These are phyloP conservation scores for Loriculus beryllinus DNA, from an alignment of 2,797 vertebrate species.

Conservation along the genomic window DNA sequence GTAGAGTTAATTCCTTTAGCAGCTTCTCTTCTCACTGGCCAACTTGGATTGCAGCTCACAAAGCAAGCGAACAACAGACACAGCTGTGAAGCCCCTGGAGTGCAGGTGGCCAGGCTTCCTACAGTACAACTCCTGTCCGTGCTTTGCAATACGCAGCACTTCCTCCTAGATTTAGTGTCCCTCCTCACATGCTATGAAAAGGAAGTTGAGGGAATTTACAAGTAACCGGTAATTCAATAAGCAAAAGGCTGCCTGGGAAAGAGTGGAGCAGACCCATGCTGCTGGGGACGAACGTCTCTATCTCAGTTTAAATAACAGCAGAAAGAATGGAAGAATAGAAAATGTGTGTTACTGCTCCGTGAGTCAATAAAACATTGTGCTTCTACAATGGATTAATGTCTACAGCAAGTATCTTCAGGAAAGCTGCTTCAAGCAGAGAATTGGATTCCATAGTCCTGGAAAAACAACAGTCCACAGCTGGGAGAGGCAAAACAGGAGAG, in stretches of 20 bases:
- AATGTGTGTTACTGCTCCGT: not conserved
- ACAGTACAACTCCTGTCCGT: not conserved
- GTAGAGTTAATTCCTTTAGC: conserved; percentile 46
- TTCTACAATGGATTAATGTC: not conserved
- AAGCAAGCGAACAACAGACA: conserved; percentile 9
- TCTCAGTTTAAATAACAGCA: not conserved
- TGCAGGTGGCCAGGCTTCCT: not conserved
- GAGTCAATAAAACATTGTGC: not conserved
- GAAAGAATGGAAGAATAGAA: not conserved
- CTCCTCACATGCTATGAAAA: not conserved
- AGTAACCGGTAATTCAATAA: not conserved
- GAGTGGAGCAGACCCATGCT: not conserved
- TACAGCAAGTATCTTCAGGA: not conserved
- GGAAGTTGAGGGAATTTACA: not conserved
- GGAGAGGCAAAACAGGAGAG: not conserved
- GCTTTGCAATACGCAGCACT: not conserved
- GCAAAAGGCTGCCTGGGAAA: not conserved
- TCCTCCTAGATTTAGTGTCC: not conserved
- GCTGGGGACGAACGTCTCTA: not conserved
- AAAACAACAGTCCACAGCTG: not conserved
- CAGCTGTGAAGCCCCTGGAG: not conserved
- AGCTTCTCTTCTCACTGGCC: conserved; percentile 37
- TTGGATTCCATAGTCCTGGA: not conserved
- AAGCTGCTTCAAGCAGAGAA: not conserved
- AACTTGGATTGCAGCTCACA: conserved; percentile 52